phyloP scores from a whole-genome alignment of 1,140 invertebrate species.

The Streblospio benedicti region DNA sequence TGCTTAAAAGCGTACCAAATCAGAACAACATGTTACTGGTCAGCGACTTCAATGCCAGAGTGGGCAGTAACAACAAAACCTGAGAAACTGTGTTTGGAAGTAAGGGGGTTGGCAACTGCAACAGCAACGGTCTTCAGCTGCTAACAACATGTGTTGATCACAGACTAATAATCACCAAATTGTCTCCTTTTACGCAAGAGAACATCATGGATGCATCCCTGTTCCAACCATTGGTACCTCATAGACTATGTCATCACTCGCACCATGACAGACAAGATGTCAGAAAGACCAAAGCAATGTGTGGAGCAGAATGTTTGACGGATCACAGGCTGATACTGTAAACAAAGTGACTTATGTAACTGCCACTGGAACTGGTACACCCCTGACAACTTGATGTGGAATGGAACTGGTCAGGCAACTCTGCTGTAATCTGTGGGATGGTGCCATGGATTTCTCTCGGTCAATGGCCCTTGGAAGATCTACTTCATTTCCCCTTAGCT shows the following conservation, averaged over 20 bases:
- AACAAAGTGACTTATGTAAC: too few species aligned
- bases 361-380: too few species aligned
- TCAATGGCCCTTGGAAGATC: too few species aligned
- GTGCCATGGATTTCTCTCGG: too few species aligned
- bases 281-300: conserved; percentile 9
- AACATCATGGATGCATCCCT: too few species aligned
- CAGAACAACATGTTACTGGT: neutral
- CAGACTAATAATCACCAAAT: neutral
- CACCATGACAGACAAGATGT: conserved; percentile 15
- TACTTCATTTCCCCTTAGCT: too few species aligned
- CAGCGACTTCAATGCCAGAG: too few species aligned
- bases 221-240: conserved; percentile 23
- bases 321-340: conserved; percentile 21
- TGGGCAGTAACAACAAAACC: neutral
- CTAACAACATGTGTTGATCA: neutral
- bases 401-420: too few species aligned
- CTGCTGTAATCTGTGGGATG: too few species aligned
- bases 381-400: too few species aligned
- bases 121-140: neutral
- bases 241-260: conserved; percentile 20
- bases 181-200: conserved; percentile 10
- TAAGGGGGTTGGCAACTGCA: conserved; percentile 7
- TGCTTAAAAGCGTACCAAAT: neutral
- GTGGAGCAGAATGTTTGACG: conserved; percentile 21
- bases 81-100: conserved; percentile 13